These are phyloP conservation scores for Busseola fusca DNA, from an alignment of 2,888 invertebrate genomes.

Conservation along the genomic window DNA sequence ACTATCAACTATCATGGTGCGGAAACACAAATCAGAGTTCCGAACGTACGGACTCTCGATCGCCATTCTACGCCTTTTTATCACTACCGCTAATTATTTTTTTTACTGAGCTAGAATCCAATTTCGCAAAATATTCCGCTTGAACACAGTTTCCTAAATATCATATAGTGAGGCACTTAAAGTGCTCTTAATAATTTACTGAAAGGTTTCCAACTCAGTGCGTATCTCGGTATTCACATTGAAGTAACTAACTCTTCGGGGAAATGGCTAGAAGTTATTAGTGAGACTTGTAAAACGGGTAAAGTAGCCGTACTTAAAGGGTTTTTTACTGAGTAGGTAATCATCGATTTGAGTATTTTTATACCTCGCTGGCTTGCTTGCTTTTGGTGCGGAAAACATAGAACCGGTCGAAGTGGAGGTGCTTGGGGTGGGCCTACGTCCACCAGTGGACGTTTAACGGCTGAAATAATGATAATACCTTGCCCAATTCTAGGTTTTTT, in stretches of 20 bases:
- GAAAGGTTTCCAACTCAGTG: conserved; percentile 40
- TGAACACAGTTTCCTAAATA: conserved; percentile 21
- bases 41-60: background rate
- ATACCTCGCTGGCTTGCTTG: too few species aligned
- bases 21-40: background rate
- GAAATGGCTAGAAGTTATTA: conserved; percentile 31
- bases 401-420: background rate
- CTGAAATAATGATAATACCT: background rate
- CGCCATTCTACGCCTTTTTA: background rate
- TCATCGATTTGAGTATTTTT: background rate
- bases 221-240: conserved; percentile 33
- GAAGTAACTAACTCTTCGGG: conserved; percentile 23
- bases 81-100: background rate
- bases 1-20: too few species aligned
- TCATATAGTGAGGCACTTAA: conserved; percentile 8
- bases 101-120: background rate
- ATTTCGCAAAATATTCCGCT: conserved; percentile 9
- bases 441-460: background rate
- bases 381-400: background rate
- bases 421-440: background rate
- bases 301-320: conserved; percentile 11
- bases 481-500: background rate
- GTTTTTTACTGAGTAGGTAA: conserved; percentile 2
- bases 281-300: conserved; percentile 15
- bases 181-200: conserved; percentile 32